These are phyloP conservation scores for Drosophila melanogaster DNA, from an alignment of 1,140 invertebrate genomes.

Conservation along the genomic window DNA sequence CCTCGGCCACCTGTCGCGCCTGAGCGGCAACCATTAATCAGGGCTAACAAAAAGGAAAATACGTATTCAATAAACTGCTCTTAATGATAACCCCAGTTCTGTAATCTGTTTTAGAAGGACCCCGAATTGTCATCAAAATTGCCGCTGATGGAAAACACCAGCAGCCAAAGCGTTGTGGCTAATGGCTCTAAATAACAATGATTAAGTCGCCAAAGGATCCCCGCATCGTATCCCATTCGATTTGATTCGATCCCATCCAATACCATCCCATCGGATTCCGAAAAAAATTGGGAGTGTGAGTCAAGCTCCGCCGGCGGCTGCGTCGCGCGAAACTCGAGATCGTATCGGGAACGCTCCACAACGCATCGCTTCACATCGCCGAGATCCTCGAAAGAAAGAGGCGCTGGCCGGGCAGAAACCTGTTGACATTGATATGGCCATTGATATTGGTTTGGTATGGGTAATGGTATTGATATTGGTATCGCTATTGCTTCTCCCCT, in stretches of 20 bases:
- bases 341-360: conserved; percentile 39
- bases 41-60: conserved; percentile 43
- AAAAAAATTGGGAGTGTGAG: conserved; percentile 24
- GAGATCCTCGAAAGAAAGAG: conserved; percentile 33
- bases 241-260: background rate
- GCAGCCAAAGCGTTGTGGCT: conserved; percentile 66
- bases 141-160: conserved; percentile 68
- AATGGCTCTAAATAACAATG: conserved; percentile 80
- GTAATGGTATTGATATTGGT: conserved; percentile 74
- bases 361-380: conserved; percentile 30
- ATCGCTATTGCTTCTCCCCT: conserved; percentile 45
- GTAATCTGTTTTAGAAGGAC: conserved; percentile 52
- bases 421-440: conserved; percentile 78
- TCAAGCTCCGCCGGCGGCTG: conserved; percentile 46
- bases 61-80: conserved; percentile 76
- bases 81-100: conserved; percentile 69
- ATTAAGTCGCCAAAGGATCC: conserved; percentile 61
- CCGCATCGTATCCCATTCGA: conserved; percentile 8
- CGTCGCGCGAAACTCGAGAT: conserved; percentile 55
- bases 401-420: conserved; percentile 41
- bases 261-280: background rate
- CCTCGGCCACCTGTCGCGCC: conserved; percentile 62
- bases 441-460: conserved; percentile 41
- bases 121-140: conserved; percentile 78
- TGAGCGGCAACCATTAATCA: conserved; percentile 67